Evolutionary conservation across 2,113 vertebrate species (phyloP).

Genomic region (Gnathonemus echidnorhynchus): DNA sequence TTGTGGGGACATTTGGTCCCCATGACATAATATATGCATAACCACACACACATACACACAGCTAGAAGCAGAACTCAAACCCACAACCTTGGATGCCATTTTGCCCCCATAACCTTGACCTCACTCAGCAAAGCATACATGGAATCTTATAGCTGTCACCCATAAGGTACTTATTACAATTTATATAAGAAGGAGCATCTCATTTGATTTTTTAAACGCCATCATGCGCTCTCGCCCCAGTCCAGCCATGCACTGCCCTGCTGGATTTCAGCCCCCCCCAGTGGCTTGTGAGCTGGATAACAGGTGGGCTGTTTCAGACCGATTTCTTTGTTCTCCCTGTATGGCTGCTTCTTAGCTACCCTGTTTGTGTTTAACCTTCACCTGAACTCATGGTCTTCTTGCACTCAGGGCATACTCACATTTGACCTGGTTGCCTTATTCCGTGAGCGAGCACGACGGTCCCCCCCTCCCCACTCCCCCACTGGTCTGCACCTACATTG

Average conservation of each 20-base stretch:
- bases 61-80: background rate
- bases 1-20: background rate
- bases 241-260: background rate
- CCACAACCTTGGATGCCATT: background rate
- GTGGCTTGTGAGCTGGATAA: background rate
- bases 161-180: background rate
- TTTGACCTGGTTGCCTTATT: background rate
- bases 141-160: background rate
- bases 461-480: background rate
- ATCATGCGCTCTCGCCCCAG: background rate
- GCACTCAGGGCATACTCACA: background rate
- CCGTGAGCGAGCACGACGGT: background rate
- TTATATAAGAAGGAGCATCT: background rate
- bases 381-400: background rate
- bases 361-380: background rate
- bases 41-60: background rate
- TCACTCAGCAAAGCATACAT: background rate
- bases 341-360: background rate
- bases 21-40: background rate
- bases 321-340: background rate
- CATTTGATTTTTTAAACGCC: background rate
- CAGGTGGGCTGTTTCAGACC: background rate
- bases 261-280: background rate
- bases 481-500: background rate
- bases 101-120: background rate